Evolutionary conservation across 2,113 vertebrate species (phyloP), one percentile per base, ranked within the genome.

Genomic region (Stictonetta naevosa): DNA sequence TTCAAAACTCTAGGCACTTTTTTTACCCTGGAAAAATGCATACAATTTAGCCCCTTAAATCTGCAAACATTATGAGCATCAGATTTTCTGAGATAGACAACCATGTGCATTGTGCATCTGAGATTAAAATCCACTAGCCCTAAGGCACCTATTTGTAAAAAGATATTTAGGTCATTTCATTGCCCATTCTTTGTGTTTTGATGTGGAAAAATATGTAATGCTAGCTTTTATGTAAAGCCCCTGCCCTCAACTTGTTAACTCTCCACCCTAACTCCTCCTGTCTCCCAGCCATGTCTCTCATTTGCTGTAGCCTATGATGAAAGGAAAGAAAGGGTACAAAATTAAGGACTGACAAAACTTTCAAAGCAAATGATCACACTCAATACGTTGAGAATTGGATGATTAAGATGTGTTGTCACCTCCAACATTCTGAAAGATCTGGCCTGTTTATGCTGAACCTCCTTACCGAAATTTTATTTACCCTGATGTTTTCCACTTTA

Each of bases 381-480:
- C 1, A 3, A 29, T 58, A 58, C 28, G 29, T 14, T 52, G 83
- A 59, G 91, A 91, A 76, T 28, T 23, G n/a, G 7, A 80, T 92
- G 28, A 87, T 90, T 94, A 85, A 92, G 88, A 85, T 77, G 46
- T 0, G 0, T 55, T 92, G 59, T 76, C 77, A 67, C 40, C 50
- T 92, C 62, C 81, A 85, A 87, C 0, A 22, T 73, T 96, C 94
- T 89, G 52, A 89, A 93, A 83, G 83, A 67, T 93, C 75, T 96
- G 83, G 62, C 58, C 74, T 92, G 59, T 86, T 94, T 90, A 64
- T 60, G 55, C 23, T n/a, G 48, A 91, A 29, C 26, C 38, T 90
- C 56, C 94, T 95, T 92, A 92, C 56, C 68, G 73, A 90, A 88
- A 91, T 90, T 92, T 72, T 92, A 94, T 97, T 90, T 95, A 92